These are phyloP conservation scores for Drosophila arizonae DNA, from an alignment of 1,140 invertebrate species.

Conservation along the genomic window DNA sequence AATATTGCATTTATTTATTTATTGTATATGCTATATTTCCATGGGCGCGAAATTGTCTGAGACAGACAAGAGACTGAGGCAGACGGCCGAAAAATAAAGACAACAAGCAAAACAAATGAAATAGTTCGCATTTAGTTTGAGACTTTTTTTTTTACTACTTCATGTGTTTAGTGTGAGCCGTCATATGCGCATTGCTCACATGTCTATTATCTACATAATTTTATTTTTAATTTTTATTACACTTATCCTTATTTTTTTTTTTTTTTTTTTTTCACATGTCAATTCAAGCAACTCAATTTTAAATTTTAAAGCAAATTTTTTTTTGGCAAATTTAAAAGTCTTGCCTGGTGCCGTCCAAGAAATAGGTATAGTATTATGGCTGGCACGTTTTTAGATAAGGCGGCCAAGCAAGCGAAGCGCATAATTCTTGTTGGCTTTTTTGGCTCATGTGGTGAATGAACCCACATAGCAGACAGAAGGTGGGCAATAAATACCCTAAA, in stretches of 20 bases:
- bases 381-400: conserved; percentile 71
- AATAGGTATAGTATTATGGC: conserved; percentile 45
- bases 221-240: conserved; percentile 8
- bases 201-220: conserved; percentile 27
- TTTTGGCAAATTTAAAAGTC: conserved; percentile 52
- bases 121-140: conserved; percentile 22
- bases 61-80: conserved; percentile 27
- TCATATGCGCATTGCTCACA: conserved; percentile 36
- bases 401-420: conserved; percentile 39
- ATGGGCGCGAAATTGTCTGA: conserved; percentile 54
- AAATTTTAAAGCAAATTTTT: too few relatives aligned
- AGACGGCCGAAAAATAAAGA: conserved; percentile 48
- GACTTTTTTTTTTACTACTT: background rate
- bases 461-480: conserved; percentile 62
- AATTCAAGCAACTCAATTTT: too few relatives aligned
- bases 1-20: too few relatives aligned
- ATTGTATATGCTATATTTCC: too few relatives aligned
- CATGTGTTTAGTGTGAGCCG: conserved; percentile 35
- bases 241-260: conserved; percentile 5
- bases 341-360: conserved; percentile 39
- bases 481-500: conserved; percentile 18
- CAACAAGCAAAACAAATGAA: conserved; percentile 31
- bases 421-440: conserved; percentile 24
- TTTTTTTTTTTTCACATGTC: too few relatives aligned
- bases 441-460: conserved; percentile 62